These are phyloP conservation scores for Petromus typicus DNA, from an alignment of 2,113 vertebrate genomes.

Conservation along the genomic window DNA sequence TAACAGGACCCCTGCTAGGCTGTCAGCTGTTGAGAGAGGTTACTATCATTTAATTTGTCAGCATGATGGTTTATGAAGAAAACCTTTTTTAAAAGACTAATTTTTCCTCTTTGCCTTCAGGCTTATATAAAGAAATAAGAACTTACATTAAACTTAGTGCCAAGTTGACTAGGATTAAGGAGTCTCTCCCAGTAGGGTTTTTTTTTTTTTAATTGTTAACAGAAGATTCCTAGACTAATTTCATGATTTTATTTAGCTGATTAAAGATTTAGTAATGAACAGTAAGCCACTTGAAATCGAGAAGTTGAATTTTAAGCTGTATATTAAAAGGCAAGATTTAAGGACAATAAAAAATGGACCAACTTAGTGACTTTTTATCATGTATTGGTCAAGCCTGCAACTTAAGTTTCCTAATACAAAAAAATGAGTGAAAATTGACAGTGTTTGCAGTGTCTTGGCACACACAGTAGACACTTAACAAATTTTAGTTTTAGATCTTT, in stretches of 20 bases:
- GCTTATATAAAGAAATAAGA: conserved; percentile 42
- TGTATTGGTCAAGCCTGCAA: not conserved
- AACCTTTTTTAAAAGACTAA: conserved; percentile 54
- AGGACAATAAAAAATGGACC: not conserved
- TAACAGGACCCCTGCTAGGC: conserved; percentile 70
- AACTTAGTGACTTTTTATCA: not conserved
- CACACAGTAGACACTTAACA: not conserved
- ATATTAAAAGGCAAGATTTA: not conserved
- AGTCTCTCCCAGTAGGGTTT: not conserved
- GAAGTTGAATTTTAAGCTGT: not conserved
- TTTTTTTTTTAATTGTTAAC: not conserved
- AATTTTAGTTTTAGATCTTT: not conserved
- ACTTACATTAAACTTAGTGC: conserved; percentile 41
- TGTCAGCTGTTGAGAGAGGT: conserved; percentile 77
- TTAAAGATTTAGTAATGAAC: not conserved
- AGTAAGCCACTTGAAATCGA: not conserved
- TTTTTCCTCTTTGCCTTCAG: conserved; percentile 68
- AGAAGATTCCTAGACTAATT: not conserved
- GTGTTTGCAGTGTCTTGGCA: not conserved
- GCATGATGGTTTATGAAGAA: conserved; percentile 58
- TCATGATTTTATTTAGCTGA: conserved; percentile 33
- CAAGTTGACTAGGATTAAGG: conserved; percentile 47
- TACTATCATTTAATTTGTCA: conserved; percentile 78
- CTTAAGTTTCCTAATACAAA: not conserved
- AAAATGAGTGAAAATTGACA: not conserved